Evolutionary conservation across 2,888 invertebrate genomes (phyloP).

Genomic region (Hecatera dysodea): DNA sequence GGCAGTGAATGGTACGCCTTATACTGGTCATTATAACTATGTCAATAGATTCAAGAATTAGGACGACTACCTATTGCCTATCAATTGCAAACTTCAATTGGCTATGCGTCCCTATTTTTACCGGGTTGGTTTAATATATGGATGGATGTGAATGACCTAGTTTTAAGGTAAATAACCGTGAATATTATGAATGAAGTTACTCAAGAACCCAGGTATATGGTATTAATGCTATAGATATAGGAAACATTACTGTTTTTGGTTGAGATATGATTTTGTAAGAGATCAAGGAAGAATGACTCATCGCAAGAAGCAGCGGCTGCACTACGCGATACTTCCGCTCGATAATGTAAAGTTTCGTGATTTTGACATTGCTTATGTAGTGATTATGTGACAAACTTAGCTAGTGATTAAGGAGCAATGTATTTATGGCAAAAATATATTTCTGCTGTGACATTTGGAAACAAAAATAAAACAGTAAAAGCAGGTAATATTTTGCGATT

Average conservation of each 20-base stretch:
- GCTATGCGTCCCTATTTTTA: constrained; percentile 10
- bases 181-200: not conserved
- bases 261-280: not conserved
- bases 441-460: too few relatives aligned
- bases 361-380: too few relatives aligned
- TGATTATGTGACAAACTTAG: too few relatives aligned
- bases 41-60: constrained; percentile 21
- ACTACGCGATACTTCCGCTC: too few relatives aligned
- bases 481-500: too few relatives aligned
- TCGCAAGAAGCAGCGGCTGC: too few relatives aligned
- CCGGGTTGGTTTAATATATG: constrained; percentile 4
- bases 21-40: not conserved
- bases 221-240: not conserved
- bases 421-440: too few relatives aligned
- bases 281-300: not conserved
- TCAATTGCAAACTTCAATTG: constrained; percentile 33
- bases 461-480: too few relatives aligned
- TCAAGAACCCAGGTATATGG: not conserved
- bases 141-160: constrained; percentile 25
- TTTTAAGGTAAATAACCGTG: constrained; percentile 11
- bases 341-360: too few relatives aligned
- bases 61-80: constrained; percentile 8
- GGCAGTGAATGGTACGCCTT: not conserved
- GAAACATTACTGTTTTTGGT: not conserved
- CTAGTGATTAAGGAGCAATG: too few relatives aligned